phyloP scores from a whole-genome alignment of 2,888 invertebrate genomes.

The Amiota communis region DNA sequence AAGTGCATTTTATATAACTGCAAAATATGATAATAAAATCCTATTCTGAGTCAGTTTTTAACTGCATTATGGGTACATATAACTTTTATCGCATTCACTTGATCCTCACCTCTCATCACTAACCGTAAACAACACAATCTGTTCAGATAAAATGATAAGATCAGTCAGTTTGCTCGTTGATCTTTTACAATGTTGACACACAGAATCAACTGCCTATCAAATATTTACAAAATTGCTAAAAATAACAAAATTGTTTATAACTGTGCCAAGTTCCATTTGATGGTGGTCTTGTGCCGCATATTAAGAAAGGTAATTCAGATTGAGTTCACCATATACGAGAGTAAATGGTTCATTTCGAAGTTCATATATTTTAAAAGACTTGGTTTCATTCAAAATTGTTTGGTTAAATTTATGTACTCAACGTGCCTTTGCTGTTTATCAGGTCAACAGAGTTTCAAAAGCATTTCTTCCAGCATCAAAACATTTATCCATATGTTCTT shows the following conservation, averaged over 20 bases:
- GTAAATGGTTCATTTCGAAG: too few relatives aligned
- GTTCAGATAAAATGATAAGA: background rate
- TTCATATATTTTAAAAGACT: too few relatives aligned
- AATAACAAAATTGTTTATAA: constrained; percentile 10
- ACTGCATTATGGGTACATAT: background rate
- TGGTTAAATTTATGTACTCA: background rate
- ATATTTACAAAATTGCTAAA: constrained; percentile 18
- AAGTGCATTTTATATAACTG: background rate
- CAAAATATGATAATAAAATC: background rate
- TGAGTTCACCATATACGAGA: too few relatives aligned
- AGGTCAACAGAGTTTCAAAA: constrained; percentile 7
- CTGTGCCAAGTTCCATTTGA: constrained; percentile 1
- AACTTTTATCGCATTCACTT: background rate
- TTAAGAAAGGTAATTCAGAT: too few relatives aligned
- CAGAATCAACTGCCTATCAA: background rate
- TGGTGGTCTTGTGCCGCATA: too few relatives aligned
- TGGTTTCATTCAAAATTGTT: too few relatives aligned
- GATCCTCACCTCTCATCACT: too few relatives aligned
- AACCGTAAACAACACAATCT: too few relatives aligned
- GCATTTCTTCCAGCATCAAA: background rate
- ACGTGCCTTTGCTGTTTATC: background rate
- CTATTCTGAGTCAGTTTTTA: background rate
- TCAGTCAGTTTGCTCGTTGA: background rate
- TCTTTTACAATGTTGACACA: constrained; percentile 20
- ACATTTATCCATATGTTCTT: background rate